Evolutionary conservation across 2,888 invertebrate genomes (phyloP), one percentile per base, ranked within the genome.

Genomic region (Andrena dorsata): DNA sequence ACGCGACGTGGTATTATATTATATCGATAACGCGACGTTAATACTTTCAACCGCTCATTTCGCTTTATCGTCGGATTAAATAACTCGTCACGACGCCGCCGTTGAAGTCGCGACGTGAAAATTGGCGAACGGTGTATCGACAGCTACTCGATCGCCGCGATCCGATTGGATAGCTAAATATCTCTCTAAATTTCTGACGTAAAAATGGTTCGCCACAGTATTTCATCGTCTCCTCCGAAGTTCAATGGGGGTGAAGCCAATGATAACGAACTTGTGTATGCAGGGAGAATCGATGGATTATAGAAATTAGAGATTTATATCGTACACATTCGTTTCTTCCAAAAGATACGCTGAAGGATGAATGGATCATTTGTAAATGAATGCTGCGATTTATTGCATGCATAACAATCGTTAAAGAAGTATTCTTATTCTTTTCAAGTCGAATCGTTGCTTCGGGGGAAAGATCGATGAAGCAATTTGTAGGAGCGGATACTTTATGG

Each of bases 31-130:
- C 66, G 30, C 49, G 16, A 16, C 28, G 76, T 53, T 76, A 56
- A 69, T 69, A 76, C 26, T 63, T 79, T 76, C 26, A 64, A 32
- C 60, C 10, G n/a, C 47, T 56, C 68, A 13, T 79, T 76, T 49
- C 49, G 30, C 32, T 69, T 68, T 69, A 76, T 76, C 63, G 26
- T 35, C 23, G 10, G 28, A 16, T 69, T 26, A 77, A 64, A 56
- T 76, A 79, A 79, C 77, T 76, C 35, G 35, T 49, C 63, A 32
- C n/a, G 51, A 66, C 41, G 16, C 13, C 23, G 58, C 64, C 71
- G 35, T 13, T 32, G 28, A 69, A 68, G 60, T 56, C 56, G n/a
- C 56, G 16, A 47, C 35, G 64, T 26, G 26, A 68, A 79, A 69
- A 79, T 64, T 64, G 53, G 10, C 26, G 16, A 56, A 28, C 20